phyloP scores from a whole-genome alignment of 2,888 invertebrate genomes.

The Uloborus plumipes region DNA sequence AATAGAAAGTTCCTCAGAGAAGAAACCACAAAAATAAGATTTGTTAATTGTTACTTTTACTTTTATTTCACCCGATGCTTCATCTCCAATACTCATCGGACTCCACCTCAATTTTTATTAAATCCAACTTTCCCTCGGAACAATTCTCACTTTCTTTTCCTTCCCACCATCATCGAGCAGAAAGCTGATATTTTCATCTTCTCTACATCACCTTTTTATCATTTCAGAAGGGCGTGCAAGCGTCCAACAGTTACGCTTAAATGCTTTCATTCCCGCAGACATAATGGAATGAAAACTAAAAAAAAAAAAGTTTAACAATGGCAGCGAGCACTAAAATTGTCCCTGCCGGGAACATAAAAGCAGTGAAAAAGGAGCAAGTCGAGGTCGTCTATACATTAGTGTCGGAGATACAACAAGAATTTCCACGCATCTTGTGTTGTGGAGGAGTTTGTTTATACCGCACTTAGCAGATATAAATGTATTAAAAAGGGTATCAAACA shows the following conservation, averaged over 20 bases:
- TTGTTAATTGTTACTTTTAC: no score
- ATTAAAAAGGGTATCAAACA: no score
- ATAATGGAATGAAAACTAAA: slow-evolving; percentile 50
- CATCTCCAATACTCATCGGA: no score
- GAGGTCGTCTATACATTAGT: slow-evolving; percentile 6
- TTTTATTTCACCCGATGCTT: no score
- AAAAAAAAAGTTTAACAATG: slow-evolving; percentile 43
- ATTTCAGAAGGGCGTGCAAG: neutral
- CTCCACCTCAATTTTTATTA: no score
- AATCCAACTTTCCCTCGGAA: no score
- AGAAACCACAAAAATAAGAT: no score
- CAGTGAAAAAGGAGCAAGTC: slow-evolving; percentile 23
- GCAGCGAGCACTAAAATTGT: slow-evolving; percentile 45
- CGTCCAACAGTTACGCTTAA: slow-evolving; percentile 17
- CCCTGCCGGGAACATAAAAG: slow-evolving; percentile 37
- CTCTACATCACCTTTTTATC: neutral
- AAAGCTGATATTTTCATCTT: neutral
- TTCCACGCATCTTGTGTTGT: no score
- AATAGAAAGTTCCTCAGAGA: no score
- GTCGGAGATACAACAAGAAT: no score
- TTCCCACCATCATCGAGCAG: neutral
- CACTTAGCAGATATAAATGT: no score
- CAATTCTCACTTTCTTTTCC: neutral
- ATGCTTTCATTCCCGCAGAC: slow-evolving; percentile 33
- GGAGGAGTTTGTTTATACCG: no score